A percentile compares a stretch with the other conserved stretches of the same genome.
phyloP scores from a whole-genome alignment of 1,140 invertebrate genomes.

The Ceratina japonica region DNA sequence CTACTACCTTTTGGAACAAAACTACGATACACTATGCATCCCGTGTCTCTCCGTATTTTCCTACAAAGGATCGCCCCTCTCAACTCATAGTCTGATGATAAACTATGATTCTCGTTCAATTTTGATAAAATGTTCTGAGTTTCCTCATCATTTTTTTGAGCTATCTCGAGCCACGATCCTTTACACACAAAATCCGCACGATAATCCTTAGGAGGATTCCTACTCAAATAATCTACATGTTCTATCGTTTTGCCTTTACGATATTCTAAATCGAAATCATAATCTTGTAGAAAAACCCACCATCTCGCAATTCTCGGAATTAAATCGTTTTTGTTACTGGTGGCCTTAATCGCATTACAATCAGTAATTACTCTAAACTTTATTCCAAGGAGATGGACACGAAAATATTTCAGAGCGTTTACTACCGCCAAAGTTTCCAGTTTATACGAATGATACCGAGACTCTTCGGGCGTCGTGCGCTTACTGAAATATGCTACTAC shows the following conservation, averaged over 20 bases:
- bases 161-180: neutral
- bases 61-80: too few species aligned
- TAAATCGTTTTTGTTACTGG: neutral
- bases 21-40: neutral
- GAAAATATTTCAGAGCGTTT: slow-evolving; percentile 51
- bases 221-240: slow-evolving; percentile 14
- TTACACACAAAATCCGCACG: neutral
- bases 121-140: too few species aligned
- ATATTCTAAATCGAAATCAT: neutral
- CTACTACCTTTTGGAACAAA: neutral
- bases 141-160: neutral
- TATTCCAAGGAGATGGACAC: slow-evolving; percentile 58
- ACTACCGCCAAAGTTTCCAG: slow-evolving; percentile 38
- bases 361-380: slow-evolving; percentile 13
- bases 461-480: neutral
- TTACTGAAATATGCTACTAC: neutral
- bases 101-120: too few species aligned
- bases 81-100: too few species aligned
- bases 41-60: neutral
- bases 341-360: slow-evolving; percentile 2
- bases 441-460: slow-evolving; percentile 23
- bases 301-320: slow-evolving; percentile 5
- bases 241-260: neutral
- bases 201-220: neutral
- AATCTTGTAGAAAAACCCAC: slow-evolving; percentile 31